These are phyloP conservation scores for Chaetorhynchus papuensis DNA, from an alignment of 2,113 vertebrate species.

Conservation along the genomic window DNA sequence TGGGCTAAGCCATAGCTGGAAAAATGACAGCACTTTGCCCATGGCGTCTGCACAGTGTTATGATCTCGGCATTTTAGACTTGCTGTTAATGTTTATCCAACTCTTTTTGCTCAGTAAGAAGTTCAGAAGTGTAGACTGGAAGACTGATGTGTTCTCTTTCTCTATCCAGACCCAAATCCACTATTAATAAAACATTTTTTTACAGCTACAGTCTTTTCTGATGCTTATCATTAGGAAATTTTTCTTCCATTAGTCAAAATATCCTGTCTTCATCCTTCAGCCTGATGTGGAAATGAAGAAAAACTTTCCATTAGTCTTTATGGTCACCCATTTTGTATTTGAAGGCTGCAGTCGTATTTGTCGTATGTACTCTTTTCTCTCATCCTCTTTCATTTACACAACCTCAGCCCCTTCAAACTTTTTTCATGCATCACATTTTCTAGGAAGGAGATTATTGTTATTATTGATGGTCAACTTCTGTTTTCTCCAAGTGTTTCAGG, in stretches of 20 bases:
- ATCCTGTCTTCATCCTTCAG: neutral
- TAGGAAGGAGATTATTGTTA: neutral
- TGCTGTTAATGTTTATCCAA: neutral
- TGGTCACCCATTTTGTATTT: neutral
- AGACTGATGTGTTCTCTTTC: neutral
- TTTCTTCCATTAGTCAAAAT: slow-evolving; percentile 7
- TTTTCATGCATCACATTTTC: neutral
- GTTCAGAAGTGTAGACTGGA: neutral
- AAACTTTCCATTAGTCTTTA: neutral
- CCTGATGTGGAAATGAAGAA: neutral
- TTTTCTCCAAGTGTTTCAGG: neutral
- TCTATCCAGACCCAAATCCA: neutral
- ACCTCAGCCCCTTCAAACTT: neutral
- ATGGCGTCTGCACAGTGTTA: neutral
- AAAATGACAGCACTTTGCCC: neutral
- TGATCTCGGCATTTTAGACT: neutral
- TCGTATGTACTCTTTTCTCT: neutral
- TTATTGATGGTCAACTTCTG: neutral
- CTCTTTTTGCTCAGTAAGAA: neutral
- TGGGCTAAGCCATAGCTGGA: neutral
- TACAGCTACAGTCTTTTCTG: neutral
- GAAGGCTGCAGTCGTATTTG: neutral
- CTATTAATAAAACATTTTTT: slow-evolving; percentile 2
- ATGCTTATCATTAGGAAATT: neutral
- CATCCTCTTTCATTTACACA: neutral